Conservation (phyloP, 2,797 vertebrate genomes). For the Chrosomus eos region DNA sequence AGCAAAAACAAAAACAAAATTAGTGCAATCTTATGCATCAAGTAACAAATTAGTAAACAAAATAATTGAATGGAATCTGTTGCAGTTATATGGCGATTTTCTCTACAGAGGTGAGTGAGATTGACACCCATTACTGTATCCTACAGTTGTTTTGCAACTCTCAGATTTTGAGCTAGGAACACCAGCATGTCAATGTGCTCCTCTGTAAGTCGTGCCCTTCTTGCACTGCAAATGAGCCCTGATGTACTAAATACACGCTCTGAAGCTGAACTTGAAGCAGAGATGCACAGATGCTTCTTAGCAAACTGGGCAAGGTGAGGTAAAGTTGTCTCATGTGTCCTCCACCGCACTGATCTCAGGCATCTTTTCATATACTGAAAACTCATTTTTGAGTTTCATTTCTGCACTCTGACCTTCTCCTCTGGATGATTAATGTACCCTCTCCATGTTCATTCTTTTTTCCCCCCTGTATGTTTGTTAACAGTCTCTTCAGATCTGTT, state of each 20-base stretch:
- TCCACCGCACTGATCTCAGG: constrained; percentile 30
- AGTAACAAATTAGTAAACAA: no score
- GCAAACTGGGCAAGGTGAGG: constrained; percentile 38
- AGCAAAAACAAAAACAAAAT: no score
- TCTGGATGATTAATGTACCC: neutral
- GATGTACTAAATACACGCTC: constrained; percentile 36
- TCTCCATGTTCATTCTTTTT: neutral
- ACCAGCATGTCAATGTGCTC: constrained; percentile 44
- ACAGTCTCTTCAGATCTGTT: neutral
- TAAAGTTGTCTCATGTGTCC: constrained; percentile 35
- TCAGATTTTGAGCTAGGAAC: constrained; percentile 35
- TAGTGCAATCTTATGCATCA: no score
- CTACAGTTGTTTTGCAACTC: constrained; percentile 36
- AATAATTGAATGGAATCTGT: no score
- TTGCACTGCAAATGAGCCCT: constrained; percentile 50
- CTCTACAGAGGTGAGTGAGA: no score
- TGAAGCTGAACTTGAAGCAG: constrained; percentile 45
- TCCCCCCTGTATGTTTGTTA: neutral
- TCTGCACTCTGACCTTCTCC: neutral
- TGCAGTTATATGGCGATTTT: no score
- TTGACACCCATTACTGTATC: no score
- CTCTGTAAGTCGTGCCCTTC: constrained; percentile 40
- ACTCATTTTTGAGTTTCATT: neutral
- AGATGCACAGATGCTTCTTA: constrained; percentile 47
- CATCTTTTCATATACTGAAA: neutral